Evolutionary conservation across 2,888 invertebrate species (phyloP), one percentile per base, ranked within the genome.

Genomic region (Oegoconia quadripuncta): DNA sequence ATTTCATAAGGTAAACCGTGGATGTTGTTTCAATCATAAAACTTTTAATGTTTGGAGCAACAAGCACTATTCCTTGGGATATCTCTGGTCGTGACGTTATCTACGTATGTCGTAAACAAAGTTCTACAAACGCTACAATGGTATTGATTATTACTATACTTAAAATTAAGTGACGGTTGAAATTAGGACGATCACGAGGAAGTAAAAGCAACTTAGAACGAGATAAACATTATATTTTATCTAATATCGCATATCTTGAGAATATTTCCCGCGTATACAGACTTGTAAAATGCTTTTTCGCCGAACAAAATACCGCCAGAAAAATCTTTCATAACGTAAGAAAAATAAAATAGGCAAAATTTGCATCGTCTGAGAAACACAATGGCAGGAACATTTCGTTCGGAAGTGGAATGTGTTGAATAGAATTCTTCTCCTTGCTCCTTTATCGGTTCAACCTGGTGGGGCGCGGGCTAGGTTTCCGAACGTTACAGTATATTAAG

Each of bases 331-430:
- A 34, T 16, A 25, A 11, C 25, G 22, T 13, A 23, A 9, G 23
- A 31, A 37, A 25, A 41, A 41, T 34, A 41, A 32, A 27, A 32
- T 32, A 23, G 31, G 30, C 50, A 48, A 50, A 48, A 48, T 56
- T 63, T 60, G 57, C 58, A 50, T 53, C 56, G 55, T 50, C 56
- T 56, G 42, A 42, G 39, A 44, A 42, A 38, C 54, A 59, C 56
- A 55, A 55, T 49, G 52, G 50, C 48, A 44, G 37, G 46, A 46
- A 50, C 56, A 55, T 22, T 48, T 43, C 43, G 31, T 62, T 56
- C 52, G 51, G 50, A 45, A 55, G 53, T 40, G 70, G 72, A 68
- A 75, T 73, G 65, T 52, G 55, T 57, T 64, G 63, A 69, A 68
- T 67, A 65, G 63, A 64, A 72, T 75, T 73, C 66, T 64, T 69